Evolutionary conservation across 2,113 vertebrate species (phyloP), one percentile per base, ranked within the genome.

Genomic region (Camelus dromedarius): DNA sequence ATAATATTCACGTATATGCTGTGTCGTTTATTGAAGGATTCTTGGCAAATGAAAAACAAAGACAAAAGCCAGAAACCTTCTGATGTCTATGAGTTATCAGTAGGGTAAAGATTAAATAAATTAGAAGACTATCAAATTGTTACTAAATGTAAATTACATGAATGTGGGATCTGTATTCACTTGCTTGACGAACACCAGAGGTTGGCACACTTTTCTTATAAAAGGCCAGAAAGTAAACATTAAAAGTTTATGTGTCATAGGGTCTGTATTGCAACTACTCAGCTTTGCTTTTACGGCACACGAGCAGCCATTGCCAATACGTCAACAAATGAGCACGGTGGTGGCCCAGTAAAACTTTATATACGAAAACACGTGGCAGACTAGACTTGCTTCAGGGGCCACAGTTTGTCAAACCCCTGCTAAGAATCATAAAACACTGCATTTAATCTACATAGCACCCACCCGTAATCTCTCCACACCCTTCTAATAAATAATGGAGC

Each of bases 61-160:
- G 38, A 42, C 38, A 35, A 66, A 38, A n/a, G 20, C 38, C 38
- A 42, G 6, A 86, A 92, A 64, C 3, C 7, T 91, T 67, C 4
- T 60, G 52, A 69, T 62, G 4, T 86, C 28, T 76, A 80, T 50
- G 89, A 80, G 77, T 69, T 46, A 80, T 12, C 24, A 64, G 1
- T 9, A 93, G 5, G 42, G n/a, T 18, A 89, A 88, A 96, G 18
- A 38, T 66, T 70, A 89, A 79, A 16, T 88, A 93, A 89, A 80
- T 89, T 48, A 79, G 12, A 82, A 80, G 70, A 15, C 0, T 81
- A 30, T 46, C 10, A 48, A 32, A 69, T 16, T 91, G 3, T 84
- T 72, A 66, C 28, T 80, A 94, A 92, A 88, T 46, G 1, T 60
- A 83, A 96, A 70, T 82, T 70, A 81, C 16, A 88, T 24, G 42